phyloP scores from a whole-genome alignment of 2,888 invertebrate species.

The Cosmia pyralina region DNA sequence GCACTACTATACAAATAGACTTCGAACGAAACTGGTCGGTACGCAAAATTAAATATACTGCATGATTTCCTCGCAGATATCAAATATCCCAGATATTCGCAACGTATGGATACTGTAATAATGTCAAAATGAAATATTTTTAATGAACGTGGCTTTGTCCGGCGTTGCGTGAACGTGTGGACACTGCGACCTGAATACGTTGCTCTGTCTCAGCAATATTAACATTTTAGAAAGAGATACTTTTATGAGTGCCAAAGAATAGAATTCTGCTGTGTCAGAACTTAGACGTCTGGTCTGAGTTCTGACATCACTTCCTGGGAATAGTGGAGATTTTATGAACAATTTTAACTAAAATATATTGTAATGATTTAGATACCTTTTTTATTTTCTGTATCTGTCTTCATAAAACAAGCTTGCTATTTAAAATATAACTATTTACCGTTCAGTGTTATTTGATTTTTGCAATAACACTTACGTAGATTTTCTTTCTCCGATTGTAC shows the following conservation, averaged over 20 bases:
- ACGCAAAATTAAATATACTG: slow-evolving; percentile 57
- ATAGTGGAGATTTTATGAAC: background rate
- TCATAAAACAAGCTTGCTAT: background rate
- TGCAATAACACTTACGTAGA: too few species aligned
- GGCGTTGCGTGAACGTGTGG: slow-evolving; percentile 55
- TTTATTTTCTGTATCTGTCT: too few species aligned
- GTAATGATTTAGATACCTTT: background rate
- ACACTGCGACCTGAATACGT: slow-evolving; percentile 57
- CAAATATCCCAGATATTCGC: slow-evolving; percentile 60
- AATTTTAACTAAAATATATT: background rate
- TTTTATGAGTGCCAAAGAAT: slow-evolving; percentile 17
- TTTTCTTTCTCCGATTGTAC: background rate
- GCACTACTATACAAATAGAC: slow-evolving; percentile 26
- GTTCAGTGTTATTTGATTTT: too few species aligned
- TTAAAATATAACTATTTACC: too few species aligned
- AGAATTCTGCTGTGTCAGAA: slow-evolving; percentile 22
- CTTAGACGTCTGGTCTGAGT: too few species aligned
- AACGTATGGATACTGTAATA: slow-evolving; percentile 60
- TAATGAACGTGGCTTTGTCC: slow-evolving; percentile 65
- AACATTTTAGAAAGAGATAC: slow-evolving; percentile 47
- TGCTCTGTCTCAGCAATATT: slow-evolving; percentile 62
- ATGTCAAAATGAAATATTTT: slow-evolving; percentile 70
- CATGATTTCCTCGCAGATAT: slow-evolving; percentile 57
- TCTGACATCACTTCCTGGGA: background rate
- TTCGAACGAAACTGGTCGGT: slow-evolving; percentile 36